Evolutionary conservation across 2,888 invertebrate species (phyloP), one percentile per base, ranked within the genome.

Genomic region (Acanthosoma haemorrhoidale): DNA sequence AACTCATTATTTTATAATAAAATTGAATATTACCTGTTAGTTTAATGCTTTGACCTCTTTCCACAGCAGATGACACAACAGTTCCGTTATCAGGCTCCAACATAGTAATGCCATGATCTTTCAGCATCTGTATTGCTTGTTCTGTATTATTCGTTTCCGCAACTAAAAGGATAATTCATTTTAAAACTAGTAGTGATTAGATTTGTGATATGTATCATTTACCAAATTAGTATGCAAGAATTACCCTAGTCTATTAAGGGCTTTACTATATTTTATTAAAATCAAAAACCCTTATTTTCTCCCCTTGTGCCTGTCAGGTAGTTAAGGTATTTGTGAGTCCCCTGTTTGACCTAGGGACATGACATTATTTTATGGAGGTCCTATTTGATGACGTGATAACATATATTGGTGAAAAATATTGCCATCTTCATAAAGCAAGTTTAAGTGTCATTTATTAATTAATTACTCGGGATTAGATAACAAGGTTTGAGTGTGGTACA

Each of bases 31-130:
- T 78, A 87, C 87, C 87, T 72, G 91, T 94, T 60, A 94, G 84
- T 74, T 92, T 88, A 68, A 94, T 86, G 72, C 91, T 91, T 77
- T 93, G 88, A 0, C 94, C 94, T 80, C 88, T 90, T 81, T 91
- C 90, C 79, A 95, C 85, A 34, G 92, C 93, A 71, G 86, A 88
- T 74, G 89, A 88, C 70, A 93, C 86, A 73, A 90, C 84, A 71
- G 82, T 89, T 80, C 82, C 86, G 75, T 88, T 87, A 79, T 93
- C 93, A 21, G 87, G 84, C 64, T 92, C 89, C 78, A 94, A 85
- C 87, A 94, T 89, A 58, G 91, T 89, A 77, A 94, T 92, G 73
- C 93, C 94, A 81, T 94, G 92, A 75, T 87, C 86, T 79, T 92
- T 89, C 71, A 94, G 83, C 80, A 94, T 83, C 78, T 87, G 86